A percentile compares a stretch with the other conserved stretches of the same genome.
Conservation (phyloP, 2,797 vertebrate species). For the Apogon talboti region DNA sequence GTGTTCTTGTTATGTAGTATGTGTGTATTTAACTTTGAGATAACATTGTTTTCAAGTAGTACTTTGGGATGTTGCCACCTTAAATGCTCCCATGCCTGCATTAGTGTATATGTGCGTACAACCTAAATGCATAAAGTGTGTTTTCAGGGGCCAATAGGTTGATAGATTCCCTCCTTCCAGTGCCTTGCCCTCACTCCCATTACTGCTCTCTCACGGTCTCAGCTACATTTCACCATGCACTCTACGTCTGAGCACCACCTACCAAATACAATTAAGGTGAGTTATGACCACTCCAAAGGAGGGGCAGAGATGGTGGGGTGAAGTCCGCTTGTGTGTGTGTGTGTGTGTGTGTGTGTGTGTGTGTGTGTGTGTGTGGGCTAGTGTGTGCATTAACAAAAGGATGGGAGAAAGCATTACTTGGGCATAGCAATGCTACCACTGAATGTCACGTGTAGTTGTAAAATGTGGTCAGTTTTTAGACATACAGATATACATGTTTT, state of each 20-base stretch:
- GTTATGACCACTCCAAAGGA: slow-evolving; percentile 81
- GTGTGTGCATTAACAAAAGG: slow-evolving; percentile 58
- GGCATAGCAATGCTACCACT: slow-evolving; percentile 25
- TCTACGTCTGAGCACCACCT: slow-evolving; percentile 81
- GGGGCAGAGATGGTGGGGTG: slow-evolving; percentile 30
- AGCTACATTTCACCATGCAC: slow-evolving; percentile 61
- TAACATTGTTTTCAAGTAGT: neutral
- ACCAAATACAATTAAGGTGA: slow-evolving; percentile 87
- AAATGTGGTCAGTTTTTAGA: neutral
- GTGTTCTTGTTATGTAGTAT: no score
- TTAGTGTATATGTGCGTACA: slow-evolving; percentile 20
- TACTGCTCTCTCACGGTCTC: slow-evolving; percentile 57
- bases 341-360: slow-evolving; percentile 27
- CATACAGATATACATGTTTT: slow-evolving; percentile 4
- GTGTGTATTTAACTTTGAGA: slow-evolving; percentile 2
- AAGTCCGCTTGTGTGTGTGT: slow-evolving; percentile 26
- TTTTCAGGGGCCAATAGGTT: slow-evolving; percentile 59
- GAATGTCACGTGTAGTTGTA: slow-evolving; percentile 17
- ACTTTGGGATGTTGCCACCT: neutral
- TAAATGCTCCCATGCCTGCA: neutral
- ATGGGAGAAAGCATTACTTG: slow-evolving; percentile 50
- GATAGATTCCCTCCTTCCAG: slow-evolving; percentile 48
- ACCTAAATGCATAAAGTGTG: slow-evolving; percentile 58
- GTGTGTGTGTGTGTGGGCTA: slow-evolving; percentile 10
- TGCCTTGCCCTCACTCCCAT: slow-evolving; percentile 56